phyloP scores from a whole-genome alignment of 2,888 invertebrate species.

The Drosophila stalkeri region DNA sequence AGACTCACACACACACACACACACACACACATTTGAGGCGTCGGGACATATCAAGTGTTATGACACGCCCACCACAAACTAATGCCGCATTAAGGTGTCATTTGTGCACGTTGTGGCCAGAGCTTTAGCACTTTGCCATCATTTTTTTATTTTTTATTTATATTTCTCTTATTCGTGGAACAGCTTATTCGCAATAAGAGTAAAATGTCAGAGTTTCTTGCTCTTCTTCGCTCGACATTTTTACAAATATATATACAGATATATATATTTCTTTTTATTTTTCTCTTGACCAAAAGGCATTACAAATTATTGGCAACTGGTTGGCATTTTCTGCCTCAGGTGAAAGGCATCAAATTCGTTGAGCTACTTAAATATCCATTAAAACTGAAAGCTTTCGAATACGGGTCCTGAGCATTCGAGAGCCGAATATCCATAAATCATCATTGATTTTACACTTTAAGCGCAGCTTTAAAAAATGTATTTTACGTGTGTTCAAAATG shows the following conservation, averaged over 20 bases:
- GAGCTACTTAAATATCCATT: conserved; percentile 19
- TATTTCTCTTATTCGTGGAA: conserved; percentile 29
- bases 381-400: conserved; percentile 13
- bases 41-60: conserved; percentile 48
- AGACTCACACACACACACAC: neutral
- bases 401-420: neutral
- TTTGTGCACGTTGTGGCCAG: conserved; percentile 55
- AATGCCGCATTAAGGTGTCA: conserved; percentile 62
- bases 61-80: conserved; percentile 53
- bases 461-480: neutral
- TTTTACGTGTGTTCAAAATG: neutral
- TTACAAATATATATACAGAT: neutral
- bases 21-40: neutral
- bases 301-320: conserved; percentile 32
- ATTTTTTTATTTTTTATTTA: conserved; percentile 1
- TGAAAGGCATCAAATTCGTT: conserved; percentile 14
- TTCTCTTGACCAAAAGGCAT: conserved; percentile 14
- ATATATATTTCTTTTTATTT: conserved; percentile 20
- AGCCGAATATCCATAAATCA: neutral
- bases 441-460: too few relatives aligned
- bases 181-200: conserved; percentile 13
- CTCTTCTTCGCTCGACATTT: neutral
- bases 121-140: conserved; percentile 40
- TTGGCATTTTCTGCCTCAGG: conserved; percentile 13
- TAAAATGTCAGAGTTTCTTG: conserved; percentile 34